Conservation (phyloP, 2,888 invertebrate genomes). For the Phyto melanocephala region DNA sequence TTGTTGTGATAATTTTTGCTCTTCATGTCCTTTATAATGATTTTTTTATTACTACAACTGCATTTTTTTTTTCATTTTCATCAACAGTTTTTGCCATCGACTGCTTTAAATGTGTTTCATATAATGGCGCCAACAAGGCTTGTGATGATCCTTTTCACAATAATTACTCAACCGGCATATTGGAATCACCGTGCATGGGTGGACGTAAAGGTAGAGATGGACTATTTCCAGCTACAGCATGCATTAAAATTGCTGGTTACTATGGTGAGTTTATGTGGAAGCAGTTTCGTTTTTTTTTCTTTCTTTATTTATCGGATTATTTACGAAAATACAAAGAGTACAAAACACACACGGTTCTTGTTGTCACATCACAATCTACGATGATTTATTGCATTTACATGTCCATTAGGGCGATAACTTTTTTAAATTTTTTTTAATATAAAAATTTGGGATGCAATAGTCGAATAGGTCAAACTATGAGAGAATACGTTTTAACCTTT, state of each 20-base stretch:
- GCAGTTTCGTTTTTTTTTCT: background rate
- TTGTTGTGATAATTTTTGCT: background rate
- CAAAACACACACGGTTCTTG: background rate
- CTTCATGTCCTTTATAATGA: background rate
- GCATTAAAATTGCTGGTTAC: slow-evolving; percentile 95
- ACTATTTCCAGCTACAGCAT: slow-evolving; percentile 96
- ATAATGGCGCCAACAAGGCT: slow-evolving; percentile 89
- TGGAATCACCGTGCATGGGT: slow-evolving; percentile 95
- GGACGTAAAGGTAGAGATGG: slow-evolving; percentile 95
- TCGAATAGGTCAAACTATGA: too few relatives aligned
- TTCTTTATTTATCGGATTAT: background rate
- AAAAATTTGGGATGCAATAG: too few relatives aligned
- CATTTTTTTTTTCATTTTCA: background rate
- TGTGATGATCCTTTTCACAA: slow-evolving; percentile 98
- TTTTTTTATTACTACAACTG: background rate
- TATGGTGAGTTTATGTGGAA: slow-evolving; percentile 83
- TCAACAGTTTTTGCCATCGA: slow-evolving; percentile 88
- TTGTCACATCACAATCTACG: slow-evolving; percentile 6
- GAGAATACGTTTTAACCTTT: too few relatives aligned
- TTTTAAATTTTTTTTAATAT: too few relatives aligned
- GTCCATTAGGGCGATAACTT: too few relatives aligned
- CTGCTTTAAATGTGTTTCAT: slow-evolving; percentile 97
- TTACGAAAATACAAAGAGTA: background rate
- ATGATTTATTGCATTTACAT: slow-evolving; percentile 11
- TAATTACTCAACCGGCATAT: slow-evolving; percentile 89